Evolutionary conservation across 2,113 vertebrate species (phyloP).

Genomic region (Lycaon pictus): DNA sequence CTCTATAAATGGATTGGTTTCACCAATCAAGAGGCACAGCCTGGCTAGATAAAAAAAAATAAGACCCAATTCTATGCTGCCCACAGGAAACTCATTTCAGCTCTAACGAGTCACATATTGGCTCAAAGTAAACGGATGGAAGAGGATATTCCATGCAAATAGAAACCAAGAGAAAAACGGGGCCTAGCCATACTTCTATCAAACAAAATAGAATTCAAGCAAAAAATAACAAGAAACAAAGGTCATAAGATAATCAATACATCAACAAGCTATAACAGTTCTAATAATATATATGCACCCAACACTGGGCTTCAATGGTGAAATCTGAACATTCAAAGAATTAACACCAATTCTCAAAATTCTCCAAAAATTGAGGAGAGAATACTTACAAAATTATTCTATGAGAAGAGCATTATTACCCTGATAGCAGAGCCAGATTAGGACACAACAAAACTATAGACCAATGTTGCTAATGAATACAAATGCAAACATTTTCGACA

Average conservation of each 20-base stretch:
- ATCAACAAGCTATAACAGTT: not conserved
- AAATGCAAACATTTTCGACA: not conserved
- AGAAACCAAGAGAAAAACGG: not conserved
- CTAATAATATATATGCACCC: not conserved
- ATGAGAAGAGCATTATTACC: not conserved
- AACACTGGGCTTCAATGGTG: not conserved
- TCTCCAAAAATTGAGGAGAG: not conserved
- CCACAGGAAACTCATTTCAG: not conserved
- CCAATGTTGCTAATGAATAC: not conserved
- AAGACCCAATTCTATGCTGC: not conserved
- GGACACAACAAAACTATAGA: not conserved
- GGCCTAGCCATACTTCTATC: not conserved
- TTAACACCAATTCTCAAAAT: not conserved
- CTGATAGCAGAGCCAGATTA: not conserved
- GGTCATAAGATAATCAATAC: not conserved
- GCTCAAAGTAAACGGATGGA: not conserved
- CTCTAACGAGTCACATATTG: not conserved
- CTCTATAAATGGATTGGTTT: not conserved
- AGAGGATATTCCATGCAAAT: not conserved
- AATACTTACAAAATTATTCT: not conserved
- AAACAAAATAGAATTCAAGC: not conserved
- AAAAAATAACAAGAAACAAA: not conserved
- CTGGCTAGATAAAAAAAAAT: not conserved
- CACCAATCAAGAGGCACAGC: not conserved
- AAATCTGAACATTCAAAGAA: conserved; percentile 24